Evolutionary conservation across 2,113 vertebrate genomes (phyloP).

Genomic region (Carassius auratus): DNA sequence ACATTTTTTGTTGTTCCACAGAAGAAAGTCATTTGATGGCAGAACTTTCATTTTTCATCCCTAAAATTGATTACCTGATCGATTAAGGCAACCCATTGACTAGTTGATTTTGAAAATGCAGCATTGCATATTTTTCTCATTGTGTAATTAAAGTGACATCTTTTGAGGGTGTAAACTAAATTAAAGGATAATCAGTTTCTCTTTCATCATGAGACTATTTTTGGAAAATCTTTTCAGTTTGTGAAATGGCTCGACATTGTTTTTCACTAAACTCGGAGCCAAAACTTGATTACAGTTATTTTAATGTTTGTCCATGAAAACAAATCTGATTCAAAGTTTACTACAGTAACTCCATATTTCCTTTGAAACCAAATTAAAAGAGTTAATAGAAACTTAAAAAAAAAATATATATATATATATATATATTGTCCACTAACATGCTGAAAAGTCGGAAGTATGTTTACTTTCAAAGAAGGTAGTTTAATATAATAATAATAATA

Average conservation of each 20-base stretch:
- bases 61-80: neutral
- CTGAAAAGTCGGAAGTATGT: too few relatives aligned
- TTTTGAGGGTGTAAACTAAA: neutral
- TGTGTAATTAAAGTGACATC: neutral
- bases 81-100: neutral
- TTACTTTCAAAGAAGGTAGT: too few relatives aligned
- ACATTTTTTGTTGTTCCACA: too few relatives aligned
- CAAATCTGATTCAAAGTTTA: neutral
- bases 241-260: neutral
- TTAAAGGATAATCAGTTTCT: neutral
- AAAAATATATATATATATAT: neutral
- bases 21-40: too few relatives aligned
- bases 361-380: neutral
- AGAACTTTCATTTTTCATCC: neutral
- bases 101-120: neutral
- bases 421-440: too few relatives aligned
- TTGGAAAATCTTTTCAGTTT: neutral
- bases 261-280: neutral
- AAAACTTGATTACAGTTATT: neutral
- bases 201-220: neutral
- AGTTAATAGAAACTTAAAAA: neutral
- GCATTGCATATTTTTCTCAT: neutral
- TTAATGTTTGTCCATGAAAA: neutral
- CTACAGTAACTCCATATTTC: neutral
- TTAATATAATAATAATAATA: too few relatives aligned